phyloP scores from a whole-genome alignment of 92 coral and sea anemone species.

The Porites lobata region DNA sequence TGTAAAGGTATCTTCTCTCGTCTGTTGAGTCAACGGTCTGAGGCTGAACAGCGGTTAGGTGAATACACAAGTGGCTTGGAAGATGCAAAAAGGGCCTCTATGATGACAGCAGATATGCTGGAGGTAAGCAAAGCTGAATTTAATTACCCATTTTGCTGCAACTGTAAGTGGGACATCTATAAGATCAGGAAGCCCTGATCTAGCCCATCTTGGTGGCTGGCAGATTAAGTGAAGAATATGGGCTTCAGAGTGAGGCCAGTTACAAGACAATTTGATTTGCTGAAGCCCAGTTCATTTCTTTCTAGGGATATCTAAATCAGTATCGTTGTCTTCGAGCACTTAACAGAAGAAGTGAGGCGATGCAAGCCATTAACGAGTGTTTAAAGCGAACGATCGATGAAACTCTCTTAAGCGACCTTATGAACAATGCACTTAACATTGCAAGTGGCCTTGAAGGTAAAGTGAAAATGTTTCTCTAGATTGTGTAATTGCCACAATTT shows the following conservation, averaged over 20 bases:
- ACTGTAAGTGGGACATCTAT: not conserved
- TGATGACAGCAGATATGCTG: slow-evolving; percentile 38
- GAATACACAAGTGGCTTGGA: slow-evolving; percentile 58
- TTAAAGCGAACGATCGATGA: slow-evolving; percentile 33
- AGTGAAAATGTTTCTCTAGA: no score
- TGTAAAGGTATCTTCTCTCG: slow-evolving; percentile 27
- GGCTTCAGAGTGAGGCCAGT: no score
- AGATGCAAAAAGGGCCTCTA: slow-evolving; percentile 59
- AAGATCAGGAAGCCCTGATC: no score
- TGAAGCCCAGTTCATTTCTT: not conserved
- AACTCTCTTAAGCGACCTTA: not conserved
- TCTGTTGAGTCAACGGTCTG: slow-evolving; percentile 62
- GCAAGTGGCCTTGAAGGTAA: slow-evolving; percentile 31
- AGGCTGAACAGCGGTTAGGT: slow-evolving; percentile 24
- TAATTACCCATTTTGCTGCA: no score
- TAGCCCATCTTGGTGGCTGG: no score
- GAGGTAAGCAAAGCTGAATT: slow-evolving; percentile 26
- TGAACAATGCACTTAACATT: slow-evolving; percentile 22
- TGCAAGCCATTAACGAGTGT: slow-evolving; percentile 35
- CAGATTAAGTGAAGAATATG: no score
- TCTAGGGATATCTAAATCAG: slow-evolving; percentile 28
- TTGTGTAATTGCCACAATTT: no score
- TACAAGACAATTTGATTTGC: no score
- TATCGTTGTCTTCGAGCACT: not conserved
- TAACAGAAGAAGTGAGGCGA: slow-evolving; percentile 23